Conservation (phyloP, 2,797 vertebrate genomes). For the Lithobates pipiens region DNA sequence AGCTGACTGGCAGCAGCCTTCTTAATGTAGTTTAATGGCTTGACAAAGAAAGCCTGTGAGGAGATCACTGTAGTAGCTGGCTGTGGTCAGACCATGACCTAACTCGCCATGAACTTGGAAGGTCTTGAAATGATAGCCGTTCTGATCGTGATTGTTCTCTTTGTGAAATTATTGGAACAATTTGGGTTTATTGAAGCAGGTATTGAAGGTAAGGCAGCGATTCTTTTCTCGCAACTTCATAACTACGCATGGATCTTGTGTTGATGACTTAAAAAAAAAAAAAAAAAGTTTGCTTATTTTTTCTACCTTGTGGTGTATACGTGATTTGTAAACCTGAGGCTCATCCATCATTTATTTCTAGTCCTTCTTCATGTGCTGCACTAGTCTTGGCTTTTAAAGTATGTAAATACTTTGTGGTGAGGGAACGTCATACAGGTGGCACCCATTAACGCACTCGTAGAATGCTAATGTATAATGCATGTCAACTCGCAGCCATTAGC, state of each 20-base stretch:
- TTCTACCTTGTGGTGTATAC: not conserved
- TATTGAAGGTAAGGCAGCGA: conserved; percentile 90
- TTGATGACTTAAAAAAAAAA: not conserved
- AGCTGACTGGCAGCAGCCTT: conserved; percentile 74
- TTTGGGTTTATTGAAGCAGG: conserved; percentile 92
- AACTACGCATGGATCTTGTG: not conserved
- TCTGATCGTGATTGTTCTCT: conserved; percentile 91
- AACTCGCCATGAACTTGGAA: conserved; percentile 93
- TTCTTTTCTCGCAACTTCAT: conserved; percentile 53
- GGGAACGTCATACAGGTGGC: not conserved
- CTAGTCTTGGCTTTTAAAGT: not conserved
- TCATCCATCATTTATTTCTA: conserved; percentile 62
- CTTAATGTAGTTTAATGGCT: conserved; percentile 84
- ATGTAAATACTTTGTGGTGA: not conserved
- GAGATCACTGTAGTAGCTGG: conserved; percentile 72
- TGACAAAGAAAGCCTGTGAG: conserved; percentile 74
- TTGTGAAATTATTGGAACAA: conserved; percentile 95
- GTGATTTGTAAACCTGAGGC: not conserved
- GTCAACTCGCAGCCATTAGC: not conserved
- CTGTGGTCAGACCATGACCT: conserved; percentile 85
- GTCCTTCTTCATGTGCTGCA: no score
- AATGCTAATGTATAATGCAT: conserved; percentile 7
- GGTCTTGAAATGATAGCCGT: conserved; percentile 98
- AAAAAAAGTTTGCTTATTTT: conserved; percentile 9
- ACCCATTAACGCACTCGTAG: not conserved